Evolutionary conservation across 2,888 invertebrate genomes (phyloP).

Genomic region (Drosophila engyochracea): DNA sequence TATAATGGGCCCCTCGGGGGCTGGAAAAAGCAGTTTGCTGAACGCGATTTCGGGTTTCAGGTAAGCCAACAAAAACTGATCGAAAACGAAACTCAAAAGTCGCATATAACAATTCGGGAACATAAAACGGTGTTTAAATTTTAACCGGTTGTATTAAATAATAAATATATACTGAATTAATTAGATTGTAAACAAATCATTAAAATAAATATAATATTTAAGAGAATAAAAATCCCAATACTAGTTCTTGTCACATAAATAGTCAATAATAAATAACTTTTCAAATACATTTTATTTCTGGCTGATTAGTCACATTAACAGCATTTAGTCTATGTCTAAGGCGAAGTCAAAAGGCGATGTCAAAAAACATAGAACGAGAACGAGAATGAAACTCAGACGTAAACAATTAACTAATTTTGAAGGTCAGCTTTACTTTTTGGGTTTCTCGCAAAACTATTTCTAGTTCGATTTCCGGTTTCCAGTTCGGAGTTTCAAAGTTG

Average conservation of each 20-base stretch:
- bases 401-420: conserved; percentile 16
- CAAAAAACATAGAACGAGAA: conserved; percentile 9
- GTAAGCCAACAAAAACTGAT: conserved; percentile 84
- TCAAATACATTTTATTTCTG: conserved; percentile 14
- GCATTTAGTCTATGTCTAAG: conserved; percentile 20
- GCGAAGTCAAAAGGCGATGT: conserved; percentile 12
- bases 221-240: background rate
- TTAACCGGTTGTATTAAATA: conserved; percentile 49
- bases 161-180: conserved; percentile 1
- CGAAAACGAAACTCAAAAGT: conserved; percentile 13
- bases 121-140: conserved; percentile 7
- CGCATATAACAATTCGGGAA: conserved; percentile 9
- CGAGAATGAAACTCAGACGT: background rate
- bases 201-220: background rate
- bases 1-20: conserved; percentile 90
- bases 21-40: conserved; percentile 91
- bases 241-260: background rate
- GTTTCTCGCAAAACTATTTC: conserved; percentile 1
- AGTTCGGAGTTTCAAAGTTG: background rate
- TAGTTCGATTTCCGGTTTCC: background rate
- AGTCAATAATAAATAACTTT: conserved; percentile 6
- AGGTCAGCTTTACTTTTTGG: conserved; percentile 27
- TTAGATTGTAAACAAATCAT: background rate
- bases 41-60: conserved; percentile 92
- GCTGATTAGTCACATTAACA: conserved; percentile 28